These are phyloP conservation scores for Rapana venosa DNA, from an alignment of 2,888 invertebrate species.

Conservation along the genomic window DNA sequence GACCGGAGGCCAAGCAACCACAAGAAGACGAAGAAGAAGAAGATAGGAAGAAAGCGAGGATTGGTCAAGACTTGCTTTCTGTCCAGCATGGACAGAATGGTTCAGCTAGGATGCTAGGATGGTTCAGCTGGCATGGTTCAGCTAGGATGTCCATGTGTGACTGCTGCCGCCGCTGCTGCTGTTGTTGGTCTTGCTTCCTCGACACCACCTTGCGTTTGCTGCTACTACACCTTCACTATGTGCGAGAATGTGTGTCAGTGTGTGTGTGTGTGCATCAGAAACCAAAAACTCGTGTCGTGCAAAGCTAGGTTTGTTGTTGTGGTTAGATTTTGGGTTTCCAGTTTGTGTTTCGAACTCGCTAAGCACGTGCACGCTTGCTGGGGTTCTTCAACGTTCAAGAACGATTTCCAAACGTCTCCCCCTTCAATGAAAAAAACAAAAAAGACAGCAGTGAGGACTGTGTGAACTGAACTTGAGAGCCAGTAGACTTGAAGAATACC, in stretches of 20 bases:
- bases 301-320: too few species aligned
- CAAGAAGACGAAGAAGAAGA: not conserved
- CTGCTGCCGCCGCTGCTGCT: not conserved
- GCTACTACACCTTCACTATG: too few species aligned
- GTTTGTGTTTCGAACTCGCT: not conserved
- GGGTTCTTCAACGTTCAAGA: not conserved
- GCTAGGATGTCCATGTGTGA: not conserved
- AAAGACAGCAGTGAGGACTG: too few species aligned
- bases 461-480: too few species aligned
- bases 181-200: slow-evolving; percentile 25
- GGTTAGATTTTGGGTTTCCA: not conserved
- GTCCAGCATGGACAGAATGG: too few species aligned
- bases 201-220: not conserved
- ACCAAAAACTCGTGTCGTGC: not conserved
- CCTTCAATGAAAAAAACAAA: not conserved
- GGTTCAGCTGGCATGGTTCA: not conserved
- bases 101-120: too few species aligned
- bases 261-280: not conserved
- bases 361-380: not conserved
- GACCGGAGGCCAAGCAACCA: slow-evolving; percentile 27
- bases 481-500: too few species aligned
- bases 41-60: not conserved
- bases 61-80: not conserved
- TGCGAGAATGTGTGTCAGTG: not conserved
- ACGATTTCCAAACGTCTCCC: not conserved